Evolutionary conservation across 2,113 vertebrate genomes (phyloP), one percentile per base, ranked within the genome.

Genomic region (Pogona vitticeps): DNA sequence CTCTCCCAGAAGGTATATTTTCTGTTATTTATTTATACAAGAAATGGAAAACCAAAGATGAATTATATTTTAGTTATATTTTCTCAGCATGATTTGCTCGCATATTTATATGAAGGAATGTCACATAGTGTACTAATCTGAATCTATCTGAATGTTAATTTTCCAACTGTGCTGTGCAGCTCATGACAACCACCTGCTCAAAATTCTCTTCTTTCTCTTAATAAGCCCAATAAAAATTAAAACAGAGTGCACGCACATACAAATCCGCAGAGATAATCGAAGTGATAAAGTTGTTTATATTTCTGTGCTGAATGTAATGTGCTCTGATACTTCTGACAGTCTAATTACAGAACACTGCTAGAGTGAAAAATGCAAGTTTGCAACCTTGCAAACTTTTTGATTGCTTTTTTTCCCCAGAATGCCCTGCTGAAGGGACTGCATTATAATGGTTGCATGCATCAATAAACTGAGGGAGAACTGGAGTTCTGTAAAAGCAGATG

Each of bases 321-420:
- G 36, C 31, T 81, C 28, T 88, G 80, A 58, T 87, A 84, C n/a
- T 23, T 21, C 28, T 67, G 90, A 73, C 86, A 67, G n/a, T 80
- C 88, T 80, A 90, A 86, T 83, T 31, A 90, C 40, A 87, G 68
- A 88, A 82, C 14, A 31, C 20, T 88, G 81, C 72, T 73, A 76
- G 82, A 85, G 87, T 88, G 38, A 91, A 87, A 91, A 87, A 91
- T 67, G 81, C 1, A 86, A 88, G 85, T 91, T 84, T 83, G 82
- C 85, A 92, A 46, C 5, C 28, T 46, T n/a, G 33, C 28, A 86
- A 90, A 83, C n/a, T 52, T 52, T 52, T 52, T 52, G 46, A 52
- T 52, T 52, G 46, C 31, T 58, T 10, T 1, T 61, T 72, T 83
- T 84, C 88, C 83, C 81, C 80, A 86, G 18, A 67, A 2, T 0